These are phyloP conservation scores for Plebejus melissa DNA, from an alignment of 2,888 invertebrate genomes.

Conservation along the genomic window DNA sequence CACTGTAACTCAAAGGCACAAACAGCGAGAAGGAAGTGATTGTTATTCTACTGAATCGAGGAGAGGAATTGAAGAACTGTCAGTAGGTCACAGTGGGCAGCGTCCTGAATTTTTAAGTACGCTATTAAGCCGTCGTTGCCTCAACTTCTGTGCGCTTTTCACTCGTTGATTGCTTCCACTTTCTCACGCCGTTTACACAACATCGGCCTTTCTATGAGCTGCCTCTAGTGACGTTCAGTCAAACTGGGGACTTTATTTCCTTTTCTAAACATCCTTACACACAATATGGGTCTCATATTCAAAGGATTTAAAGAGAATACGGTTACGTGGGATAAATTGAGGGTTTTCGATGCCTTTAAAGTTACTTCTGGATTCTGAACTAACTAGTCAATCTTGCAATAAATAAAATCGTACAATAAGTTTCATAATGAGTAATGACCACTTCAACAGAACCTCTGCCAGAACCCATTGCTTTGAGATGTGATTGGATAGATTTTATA, in stretches of 20 bases:
- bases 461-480: background rate
- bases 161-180: slow-evolving; percentile 72
- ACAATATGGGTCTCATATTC: background rate
- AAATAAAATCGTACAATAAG: background rate
- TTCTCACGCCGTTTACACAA: slow-evolving; percentile 58
- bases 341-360: background rate
- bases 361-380: background rate
- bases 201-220: slow-evolving; percentile 52
- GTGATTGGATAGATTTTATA: background rate
- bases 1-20: background rate
- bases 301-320: background rate
- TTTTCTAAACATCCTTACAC: slow-evolving; percentile 18
- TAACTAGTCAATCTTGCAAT: too few species aligned
- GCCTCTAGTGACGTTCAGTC: slow-evolving; percentile 44
- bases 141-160: slow-evolving; percentile 60
- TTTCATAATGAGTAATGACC: background rate
- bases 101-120: slow-evolving; percentile 74
- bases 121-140: slow-evolving; percentile 57
- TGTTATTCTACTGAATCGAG: background rate
- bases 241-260: slow-evolving; percentile 17
- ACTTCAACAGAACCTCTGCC: background rate
- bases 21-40: background rate
- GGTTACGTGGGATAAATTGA: background rate
- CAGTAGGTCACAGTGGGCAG: slow-evolving; percentile 59
- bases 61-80: slow-evolving; percentile 41